Evolutionary conservation across 2,888 invertebrate species (phyloP).

Genomic region (Netelia melanura): DNA sequence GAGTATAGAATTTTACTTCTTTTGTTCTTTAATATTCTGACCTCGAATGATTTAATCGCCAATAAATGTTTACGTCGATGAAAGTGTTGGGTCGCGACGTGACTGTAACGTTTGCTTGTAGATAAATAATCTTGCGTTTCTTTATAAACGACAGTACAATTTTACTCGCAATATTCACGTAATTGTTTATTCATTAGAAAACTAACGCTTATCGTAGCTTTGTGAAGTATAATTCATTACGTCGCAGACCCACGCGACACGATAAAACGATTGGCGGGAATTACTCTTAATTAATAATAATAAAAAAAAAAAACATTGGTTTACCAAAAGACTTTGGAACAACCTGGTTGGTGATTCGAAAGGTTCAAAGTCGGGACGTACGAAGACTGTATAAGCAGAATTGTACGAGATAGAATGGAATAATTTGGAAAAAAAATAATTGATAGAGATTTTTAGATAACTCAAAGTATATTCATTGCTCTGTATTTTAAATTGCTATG

Average conservation of each 20-base stretch:
- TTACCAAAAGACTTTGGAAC: too few species aligned
- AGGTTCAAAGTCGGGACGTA: too few species aligned
- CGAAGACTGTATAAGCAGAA: too few species aligned
- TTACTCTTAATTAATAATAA: background rate
- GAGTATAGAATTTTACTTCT: background rate
- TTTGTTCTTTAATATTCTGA: constrained; percentile 15
- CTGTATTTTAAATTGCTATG: too few species aligned
- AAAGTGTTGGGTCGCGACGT: background rate
- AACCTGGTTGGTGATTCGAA: too few species aligned
- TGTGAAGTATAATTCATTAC: constrained; percentile 2
- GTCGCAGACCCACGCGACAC: constrained; percentile 6
- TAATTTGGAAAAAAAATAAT: too few species aligned
- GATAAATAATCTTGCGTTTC: background rate
- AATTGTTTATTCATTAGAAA: constrained; percentile 52
- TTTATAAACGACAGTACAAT: background rate
- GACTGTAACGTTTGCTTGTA: background rate
- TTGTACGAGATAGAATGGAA: too few species aligned
- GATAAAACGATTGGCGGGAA: constrained; percentile 13
- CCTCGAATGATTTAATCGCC: constrained; percentile 45
- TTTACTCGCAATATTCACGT: constrained; percentile 26
- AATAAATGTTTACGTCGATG: background rate
- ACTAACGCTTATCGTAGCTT: constrained; percentile 43
- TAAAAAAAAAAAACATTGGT: too few species aligned
- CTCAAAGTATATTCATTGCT: too few species aligned
- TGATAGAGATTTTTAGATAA: too few species aligned